Conservation (phyloP, 2,113 vertebrate genomes). For the Rafetus swinhoei region DNA sequence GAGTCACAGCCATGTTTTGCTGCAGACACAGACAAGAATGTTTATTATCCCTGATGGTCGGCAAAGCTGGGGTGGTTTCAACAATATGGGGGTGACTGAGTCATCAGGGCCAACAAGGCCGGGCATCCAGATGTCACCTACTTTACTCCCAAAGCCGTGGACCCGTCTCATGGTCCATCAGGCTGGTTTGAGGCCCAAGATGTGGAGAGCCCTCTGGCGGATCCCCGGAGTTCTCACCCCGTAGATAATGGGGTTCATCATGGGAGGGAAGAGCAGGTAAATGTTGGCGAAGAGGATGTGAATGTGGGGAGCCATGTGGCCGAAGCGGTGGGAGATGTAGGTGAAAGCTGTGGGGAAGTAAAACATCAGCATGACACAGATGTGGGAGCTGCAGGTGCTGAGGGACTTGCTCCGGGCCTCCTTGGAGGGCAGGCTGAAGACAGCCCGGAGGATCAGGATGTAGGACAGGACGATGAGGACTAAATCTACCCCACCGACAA, state of each 20-base stretch:
- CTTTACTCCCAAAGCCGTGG: no score
- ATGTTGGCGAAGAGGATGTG: constrained; percentile 63
- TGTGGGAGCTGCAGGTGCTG: constrained; percentile 65
- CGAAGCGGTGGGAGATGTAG: constrained; percentile 58
- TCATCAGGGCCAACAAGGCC: no score
- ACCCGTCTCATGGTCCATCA: no score
- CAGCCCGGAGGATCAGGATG: constrained; percentile 43
- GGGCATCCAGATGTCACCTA: no score
- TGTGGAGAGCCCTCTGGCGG: neutral
- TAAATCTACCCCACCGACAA: no score
- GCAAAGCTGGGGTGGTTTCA: no score
- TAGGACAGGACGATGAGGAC: constrained; percentile 33
- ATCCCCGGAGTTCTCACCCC: constrained; percentile 23
- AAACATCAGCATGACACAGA: constrained; percentile 59
- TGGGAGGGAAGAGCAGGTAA: constrained; percentile 64
- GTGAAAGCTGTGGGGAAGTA: constrained; percentile 54
- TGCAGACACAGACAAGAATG: no score
- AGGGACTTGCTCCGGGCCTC: constrained; percentile 64
- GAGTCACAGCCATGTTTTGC: no score
- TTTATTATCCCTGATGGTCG: no score
- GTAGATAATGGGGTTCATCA: constrained; percentile 71
- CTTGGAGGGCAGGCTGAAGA: constrained; percentile 44
- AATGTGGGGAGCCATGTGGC: constrained; percentile 39
- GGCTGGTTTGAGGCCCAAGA: neutral
- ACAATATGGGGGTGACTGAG: no score